Conservation (phyloP, 2,888 invertebrate genomes). For the Philopedon plagiatum region DNA sequence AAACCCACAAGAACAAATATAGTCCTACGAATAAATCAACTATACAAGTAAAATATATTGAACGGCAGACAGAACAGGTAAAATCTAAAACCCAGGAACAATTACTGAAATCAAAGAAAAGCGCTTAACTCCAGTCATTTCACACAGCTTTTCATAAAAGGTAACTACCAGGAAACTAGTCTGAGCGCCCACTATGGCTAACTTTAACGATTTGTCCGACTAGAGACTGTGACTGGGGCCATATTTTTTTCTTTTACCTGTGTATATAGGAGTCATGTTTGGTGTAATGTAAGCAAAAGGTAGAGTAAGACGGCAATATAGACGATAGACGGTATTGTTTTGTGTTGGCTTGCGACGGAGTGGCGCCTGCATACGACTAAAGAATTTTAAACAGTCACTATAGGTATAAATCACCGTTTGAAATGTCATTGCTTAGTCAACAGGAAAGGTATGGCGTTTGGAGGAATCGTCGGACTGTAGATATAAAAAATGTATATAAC, state of each 20-base stretch:
- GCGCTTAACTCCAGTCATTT: not conserved
- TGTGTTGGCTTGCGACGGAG: constrained; percentile 35
- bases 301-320: constrained; percentile 19
- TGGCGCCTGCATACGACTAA: constrained; percentile 32
- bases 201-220: not conserved
- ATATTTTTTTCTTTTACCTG: constrained; percentile 6
- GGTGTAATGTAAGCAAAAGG: constrained; percentile 27
- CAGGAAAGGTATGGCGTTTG: constrained; percentile 18
- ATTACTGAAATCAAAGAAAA: not conserved
- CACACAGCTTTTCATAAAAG: not conserved
- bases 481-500: too few relatives aligned
- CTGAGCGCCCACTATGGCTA: not conserved
- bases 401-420: constrained; percentile 42
- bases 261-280: constrained; percentile 2
- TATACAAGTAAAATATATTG: not conserved
- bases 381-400: constrained; percentile 37
- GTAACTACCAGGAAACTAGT: not conserved
- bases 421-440: constrained; percentile 41
- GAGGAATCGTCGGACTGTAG: too few relatives aligned
- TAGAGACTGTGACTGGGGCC: not conserved
- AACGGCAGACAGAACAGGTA: not conserved
- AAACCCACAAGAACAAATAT: not conserved
- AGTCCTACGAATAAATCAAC: not conserved
- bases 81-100: not conserved
- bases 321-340: constrained; percentile 37